Conservation (phyloP, 37 sponge, comb jelly and placozoan genomes). For the Crambe crambe region DNA sequence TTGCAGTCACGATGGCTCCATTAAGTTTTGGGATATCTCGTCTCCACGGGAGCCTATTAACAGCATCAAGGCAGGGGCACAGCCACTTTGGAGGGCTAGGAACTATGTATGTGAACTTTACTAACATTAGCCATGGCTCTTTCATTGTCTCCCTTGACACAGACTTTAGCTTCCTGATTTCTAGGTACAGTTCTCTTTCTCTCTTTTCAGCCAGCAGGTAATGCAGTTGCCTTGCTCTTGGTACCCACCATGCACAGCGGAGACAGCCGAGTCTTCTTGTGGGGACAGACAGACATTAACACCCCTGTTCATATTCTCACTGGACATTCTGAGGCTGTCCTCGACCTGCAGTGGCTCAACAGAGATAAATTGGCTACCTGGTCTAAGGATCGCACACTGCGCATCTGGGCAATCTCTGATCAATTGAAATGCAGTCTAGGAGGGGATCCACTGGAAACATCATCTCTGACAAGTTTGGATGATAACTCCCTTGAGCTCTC, state of each 20-base stretch:
- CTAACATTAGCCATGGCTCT: neutral
- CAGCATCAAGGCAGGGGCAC: constrained; percentile 52
- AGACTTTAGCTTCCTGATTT: neutral
- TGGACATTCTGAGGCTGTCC: constrained; percentile 55
- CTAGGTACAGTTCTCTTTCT: neutral
- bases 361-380: constrained; percentile 38
- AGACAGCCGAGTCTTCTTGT: constrained; percentile 66
- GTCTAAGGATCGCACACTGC: constrained; percentile 60
- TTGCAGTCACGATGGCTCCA: constrained; percentile 82
- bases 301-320: constrained; percentile 44
- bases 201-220: constrained; percentile 60
- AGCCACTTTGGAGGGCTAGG: constrained; percentile 71
- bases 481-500: neutral
- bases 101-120: constrained; percentile 50
- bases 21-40: constrained; percentile 76
- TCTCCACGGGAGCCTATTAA: constrained; percentile 45
- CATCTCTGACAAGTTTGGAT: neutral
- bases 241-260: constrained; percentile 70
- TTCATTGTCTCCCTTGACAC: neutral
- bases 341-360: constrained; percentile 67
- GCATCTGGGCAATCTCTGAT: constrained; percentile 48
- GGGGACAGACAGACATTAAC: constrained; percentile 39
- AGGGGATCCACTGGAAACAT: neutral
- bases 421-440: constrained; percentile 36
- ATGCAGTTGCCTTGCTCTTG: constrained; percentile 60